Percentiles rank a stretch among this genome's conserved stretches.
phyloP scores from a whole-genome alignment of 2,888 invertebrate genomes.

The Lasioglossum lativentre region DNA sequence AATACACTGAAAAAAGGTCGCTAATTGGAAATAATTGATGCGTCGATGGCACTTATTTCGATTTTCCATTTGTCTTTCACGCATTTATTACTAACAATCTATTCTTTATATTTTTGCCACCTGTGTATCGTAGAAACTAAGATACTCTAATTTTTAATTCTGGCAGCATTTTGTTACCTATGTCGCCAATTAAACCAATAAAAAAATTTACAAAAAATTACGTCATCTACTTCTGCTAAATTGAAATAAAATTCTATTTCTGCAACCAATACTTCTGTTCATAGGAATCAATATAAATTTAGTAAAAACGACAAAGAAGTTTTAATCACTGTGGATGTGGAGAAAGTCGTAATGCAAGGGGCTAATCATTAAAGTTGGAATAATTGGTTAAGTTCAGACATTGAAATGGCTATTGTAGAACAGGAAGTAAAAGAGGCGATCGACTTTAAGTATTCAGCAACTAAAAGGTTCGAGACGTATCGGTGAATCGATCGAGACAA shows the following conservation, averaged over 20 bases:
- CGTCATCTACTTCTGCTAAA: no score
- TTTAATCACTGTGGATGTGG: not conserved
- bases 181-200: no score
- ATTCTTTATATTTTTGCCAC: no score
- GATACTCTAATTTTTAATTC: no score
- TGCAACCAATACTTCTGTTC: no score
- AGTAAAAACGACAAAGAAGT: not conserved
- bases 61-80: no score
- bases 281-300: no score
- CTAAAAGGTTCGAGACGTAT: slow-evolving; percentile 1
- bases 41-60: not conserved
- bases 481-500: not conserved
- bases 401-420: not conserved
- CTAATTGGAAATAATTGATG: not conserved
- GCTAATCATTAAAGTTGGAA: not conserved
- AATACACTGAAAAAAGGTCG: not conserved
- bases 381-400: not conserved
- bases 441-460: not conserved
- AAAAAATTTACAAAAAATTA: no score
- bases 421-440: not conserved
- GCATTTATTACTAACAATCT: no score
- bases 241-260: no score
- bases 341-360: not conserved
- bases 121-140: no score
- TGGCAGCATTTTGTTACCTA: no score